These are phyloP conservation scores for Ginglymostoma cirratum DNA, from an alignment of 2,113 vertebrate species.

Conservation along the genomic window DNA sequence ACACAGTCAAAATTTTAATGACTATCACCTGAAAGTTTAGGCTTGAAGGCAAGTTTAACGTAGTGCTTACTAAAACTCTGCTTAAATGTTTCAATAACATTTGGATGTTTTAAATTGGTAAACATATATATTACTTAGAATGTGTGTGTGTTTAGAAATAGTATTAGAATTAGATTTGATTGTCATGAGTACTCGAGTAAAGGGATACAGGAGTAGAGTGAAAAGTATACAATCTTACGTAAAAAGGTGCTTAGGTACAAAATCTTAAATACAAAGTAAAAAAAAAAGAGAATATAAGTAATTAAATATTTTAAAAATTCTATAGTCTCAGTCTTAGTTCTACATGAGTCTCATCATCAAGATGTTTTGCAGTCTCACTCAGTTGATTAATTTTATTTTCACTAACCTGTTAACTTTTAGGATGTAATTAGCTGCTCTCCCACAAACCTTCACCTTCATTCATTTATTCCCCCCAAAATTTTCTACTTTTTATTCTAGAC, in stretches of 20 bases:
- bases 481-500: neutral
- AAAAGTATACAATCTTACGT: no score
- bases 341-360: neutral
- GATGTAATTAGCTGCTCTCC: neutral
- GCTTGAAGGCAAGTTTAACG: constrained; percentile 25
- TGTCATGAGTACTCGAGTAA: no score
- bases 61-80: neutral
- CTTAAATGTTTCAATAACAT: neutral
- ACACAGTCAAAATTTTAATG: constrained; percentile 29
- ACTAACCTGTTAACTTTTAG: neutral
- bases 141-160: neutral
- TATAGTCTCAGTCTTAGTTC: neutral
- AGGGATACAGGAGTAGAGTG: no score
- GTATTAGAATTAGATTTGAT: no score
- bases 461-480: neutral
- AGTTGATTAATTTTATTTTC: neutral
- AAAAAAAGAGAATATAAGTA: no score
- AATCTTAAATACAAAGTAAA: no score
- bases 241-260: no score
- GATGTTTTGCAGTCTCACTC: neutral
- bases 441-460: neutral
- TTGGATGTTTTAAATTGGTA: constrained; percentile 1
- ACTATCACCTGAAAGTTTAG: constrained; percentile 29
- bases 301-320: neutral
- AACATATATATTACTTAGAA: neutral